Conservation (phyloP, 2,888 invertebrate genomes). For the Listrodromus nycthemerus region DNA sequence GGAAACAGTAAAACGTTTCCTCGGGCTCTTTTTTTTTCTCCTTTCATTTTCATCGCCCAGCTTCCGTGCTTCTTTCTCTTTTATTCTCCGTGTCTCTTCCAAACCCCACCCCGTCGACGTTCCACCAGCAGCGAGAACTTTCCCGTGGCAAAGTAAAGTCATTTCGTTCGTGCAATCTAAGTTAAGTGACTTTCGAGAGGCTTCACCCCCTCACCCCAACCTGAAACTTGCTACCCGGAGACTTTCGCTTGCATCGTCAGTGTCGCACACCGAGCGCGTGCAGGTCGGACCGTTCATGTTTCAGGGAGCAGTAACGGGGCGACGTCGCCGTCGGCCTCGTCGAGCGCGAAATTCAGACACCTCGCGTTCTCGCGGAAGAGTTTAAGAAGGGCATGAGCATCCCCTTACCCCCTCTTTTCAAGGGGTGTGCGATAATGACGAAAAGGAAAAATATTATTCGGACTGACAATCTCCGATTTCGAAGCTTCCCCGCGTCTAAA, state of each 20-base stretch:
- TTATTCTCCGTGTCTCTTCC: slow-evolving; percentile 32
- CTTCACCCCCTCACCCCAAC: slow-evolving; percentile 73
- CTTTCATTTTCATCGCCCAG: slow-evolving; percentile 38
- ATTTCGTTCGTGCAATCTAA: slow-evolving; percentile 84
- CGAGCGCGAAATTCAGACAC: not conserved
- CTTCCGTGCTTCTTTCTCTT: slow-evolving; percentile 33
- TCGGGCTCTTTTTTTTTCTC: slow-evolving; percentile 15
- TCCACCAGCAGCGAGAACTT: slow-evolving; percentile 75
- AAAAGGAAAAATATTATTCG: slow-evolving; percentile 62
- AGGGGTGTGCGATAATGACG: slow-evolving; percentile 43
- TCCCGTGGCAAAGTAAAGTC: slow-evolving; percentile 82
- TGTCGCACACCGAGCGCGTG: slow-evolving; percentile 25
- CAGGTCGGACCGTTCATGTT: slow-evolving; percentile 30
- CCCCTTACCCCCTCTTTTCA: not conserved
- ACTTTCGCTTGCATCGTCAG: slow-evolving; percentile 59
- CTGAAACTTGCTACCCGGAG: slow-evolving; percentile 75
- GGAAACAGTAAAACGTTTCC: slow-evolving; percentile 49
- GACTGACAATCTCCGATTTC: slow-evolving; percentile 57
- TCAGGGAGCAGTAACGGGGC: slow-evolving; percentile 24
- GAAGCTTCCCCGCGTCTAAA: slow-evolving; percentile 20
- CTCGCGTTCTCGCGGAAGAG: not conserved
- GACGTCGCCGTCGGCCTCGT: slow-evolving; percentile 17
- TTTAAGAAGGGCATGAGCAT: slow-evolving; percentile 22
- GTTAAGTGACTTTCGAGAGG: slow-evolving; percentile 84
- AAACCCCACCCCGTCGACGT: slow-evolving; percentile 17